Conservation (phyloP, 2,113 vertebrate genomes). For the Grallaria varia region DNA sequence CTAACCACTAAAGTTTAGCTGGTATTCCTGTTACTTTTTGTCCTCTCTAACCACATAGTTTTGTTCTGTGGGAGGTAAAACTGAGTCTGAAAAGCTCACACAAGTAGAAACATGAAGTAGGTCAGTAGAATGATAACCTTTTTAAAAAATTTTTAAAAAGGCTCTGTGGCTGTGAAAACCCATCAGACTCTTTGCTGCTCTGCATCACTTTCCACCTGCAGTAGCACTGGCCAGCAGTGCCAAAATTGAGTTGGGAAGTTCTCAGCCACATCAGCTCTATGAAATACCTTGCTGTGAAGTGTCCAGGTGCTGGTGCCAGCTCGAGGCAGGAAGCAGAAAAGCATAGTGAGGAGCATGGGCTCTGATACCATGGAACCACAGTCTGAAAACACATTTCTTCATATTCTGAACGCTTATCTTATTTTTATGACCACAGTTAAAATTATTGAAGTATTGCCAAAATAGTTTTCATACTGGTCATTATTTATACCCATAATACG, state of each 20-base stretch:
- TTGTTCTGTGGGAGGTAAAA: background rate
- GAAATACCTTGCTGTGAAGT: background rate
- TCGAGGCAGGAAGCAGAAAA: background rate
- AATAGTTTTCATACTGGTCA: background rate
- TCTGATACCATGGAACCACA: background rate
- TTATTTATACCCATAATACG: background rate
- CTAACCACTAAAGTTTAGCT: background rate
- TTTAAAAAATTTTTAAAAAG: rapidly evolving
- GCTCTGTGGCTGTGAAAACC: background rate
- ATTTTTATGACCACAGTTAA: background rate
- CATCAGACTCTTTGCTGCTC: background rate
- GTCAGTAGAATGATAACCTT: background rate
- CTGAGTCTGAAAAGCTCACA: background rate
- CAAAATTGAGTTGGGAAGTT: background rate
- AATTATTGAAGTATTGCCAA: background rate
- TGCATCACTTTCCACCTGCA: background rate
- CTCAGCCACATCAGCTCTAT: background rate
- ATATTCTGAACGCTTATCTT: background rate
- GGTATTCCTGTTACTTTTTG: background rate
- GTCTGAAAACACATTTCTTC: background rate
- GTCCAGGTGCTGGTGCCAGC: background rate
- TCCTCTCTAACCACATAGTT: background rate
- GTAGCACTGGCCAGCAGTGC: background rate
- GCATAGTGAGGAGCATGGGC: background rate
- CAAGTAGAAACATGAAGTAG: background rate